Conservation (phyloP, 1,140 invertebrate genomes). For the Portunus trituberculatus region DNA sequence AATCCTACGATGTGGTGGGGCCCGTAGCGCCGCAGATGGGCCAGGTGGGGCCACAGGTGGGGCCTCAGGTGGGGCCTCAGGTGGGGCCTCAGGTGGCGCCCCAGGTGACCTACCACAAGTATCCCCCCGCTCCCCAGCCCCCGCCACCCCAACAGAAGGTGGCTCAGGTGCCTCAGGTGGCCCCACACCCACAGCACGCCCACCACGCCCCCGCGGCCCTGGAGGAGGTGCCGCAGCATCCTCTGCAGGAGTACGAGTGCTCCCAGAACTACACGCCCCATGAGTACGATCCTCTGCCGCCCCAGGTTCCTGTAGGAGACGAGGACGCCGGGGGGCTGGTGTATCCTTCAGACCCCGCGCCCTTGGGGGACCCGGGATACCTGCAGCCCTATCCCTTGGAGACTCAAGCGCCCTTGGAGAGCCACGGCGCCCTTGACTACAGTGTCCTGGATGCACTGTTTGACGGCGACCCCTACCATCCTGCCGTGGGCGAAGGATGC, state of each 20-base stretch:
- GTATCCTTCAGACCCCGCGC: conserved; percentile 53
- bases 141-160: neutral
- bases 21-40: no score
- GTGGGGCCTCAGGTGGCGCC: neutral
- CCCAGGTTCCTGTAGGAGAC: conserved; percentile 57
- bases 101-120: neutral
- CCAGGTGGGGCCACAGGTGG: neutral
- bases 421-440: conserved; percentile 57
- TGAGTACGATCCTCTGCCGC: conserved; percentile 65
- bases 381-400: conserved; percentile 57
- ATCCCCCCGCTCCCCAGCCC: conserved; percentile 27
- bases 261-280: neutral
- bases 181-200: neutral
- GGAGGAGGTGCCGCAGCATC: neutral
- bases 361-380: conserved; percentile 51
- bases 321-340: conserved; percentile 55
- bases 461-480: conserved; percentile 49
- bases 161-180: neutral
- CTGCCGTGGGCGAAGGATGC: neutral
- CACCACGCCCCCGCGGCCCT: conserved; percentile 26
- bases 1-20: neutral
- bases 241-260: no score
- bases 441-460: conserved; percentile 68
- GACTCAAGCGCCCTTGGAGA: conserved; percentile 6
- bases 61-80: neutral